These are phyloP conservation scores for Pipistrellus pipistrellus DNA, from an alignment of 2,797 vertebrate genomes.

Conservation along the genomic window DNA sequence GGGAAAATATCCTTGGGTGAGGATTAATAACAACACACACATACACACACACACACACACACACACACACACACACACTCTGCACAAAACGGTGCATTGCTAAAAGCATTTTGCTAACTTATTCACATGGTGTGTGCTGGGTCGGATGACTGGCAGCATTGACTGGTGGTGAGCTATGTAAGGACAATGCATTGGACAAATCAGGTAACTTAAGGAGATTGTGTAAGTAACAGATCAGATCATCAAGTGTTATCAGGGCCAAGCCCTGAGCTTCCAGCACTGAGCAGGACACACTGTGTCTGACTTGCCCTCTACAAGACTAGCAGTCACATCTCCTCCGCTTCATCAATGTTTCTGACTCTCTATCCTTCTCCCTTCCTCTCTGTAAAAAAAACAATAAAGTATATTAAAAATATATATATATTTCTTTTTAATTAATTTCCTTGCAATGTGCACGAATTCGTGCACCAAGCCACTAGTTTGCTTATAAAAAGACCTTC, in stretches of 20 bases:
- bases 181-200: neutral
- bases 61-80: neutral
- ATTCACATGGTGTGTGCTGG: slow-evolving; percentile 48
- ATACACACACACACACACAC: neutral
- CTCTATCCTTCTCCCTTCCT: too few relatives aligned
- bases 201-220: neutral
- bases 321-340: neutral
- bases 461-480: too few relatives aligned
- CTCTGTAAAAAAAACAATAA: too few relatives aligned
- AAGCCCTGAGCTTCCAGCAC: neutral
- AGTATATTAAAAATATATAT: too few relatives aligned
- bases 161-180: neutral
- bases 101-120: neutral
- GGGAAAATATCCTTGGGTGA: neutral
- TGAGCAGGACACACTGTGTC: neutral
- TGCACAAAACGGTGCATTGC: slow-evolving; percentile 10
- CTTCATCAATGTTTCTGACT: neutral
- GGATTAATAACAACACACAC: neutral
- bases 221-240: neutral
- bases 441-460: too few relatives aligned
- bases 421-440: too few relatives aligned
- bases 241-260: neutral
- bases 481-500: slow-evolving; percentile 11
- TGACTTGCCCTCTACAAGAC: neutral
- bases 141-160: neutral